Evolutionary conservation across 2,797 vertebrate species (phyloP), one percentile per base, ranked within the genome.

Genomic region (Amniataba percoides): DNA sequence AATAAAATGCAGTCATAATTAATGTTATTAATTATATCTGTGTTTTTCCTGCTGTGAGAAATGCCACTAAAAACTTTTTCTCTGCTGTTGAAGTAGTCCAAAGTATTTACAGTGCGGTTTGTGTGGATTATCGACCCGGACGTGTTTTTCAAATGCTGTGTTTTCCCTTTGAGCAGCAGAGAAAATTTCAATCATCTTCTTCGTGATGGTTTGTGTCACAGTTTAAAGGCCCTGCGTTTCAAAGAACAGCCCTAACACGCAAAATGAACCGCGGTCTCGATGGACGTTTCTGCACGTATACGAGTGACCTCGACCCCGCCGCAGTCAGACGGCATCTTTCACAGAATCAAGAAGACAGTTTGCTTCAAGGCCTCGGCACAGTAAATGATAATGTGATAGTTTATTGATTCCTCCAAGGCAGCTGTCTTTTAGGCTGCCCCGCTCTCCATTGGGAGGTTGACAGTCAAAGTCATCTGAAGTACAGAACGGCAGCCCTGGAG

Each of bases 381-480:
- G 63, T 78, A 70, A 78, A 79, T 51, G 61, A 77, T 82, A 64
- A 87, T 77, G 49, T 83, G 78, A 82, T 74, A 70, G 58, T 70
- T 87, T 85, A 90, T 87, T 79, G 87, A 91, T 88, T 79, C 45
- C 66, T 86, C 36, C n/a, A 3, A 72, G 70, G 59, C 51, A 52
- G 18, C 64, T 49, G 68, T 71, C 64, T 73, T 56, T 69, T 76
- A 71, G 16, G 46, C 61, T 55, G 19, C 46, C 21, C 2, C 21
- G 0, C 1, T 7, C 52, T 69, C 68, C 53, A 23, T 0, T 0
- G 58, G 73, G 63, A 80, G 76, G 64, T 73, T 46, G 27, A 34
- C 71, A 52, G 74, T 74, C 76, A 88, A 85, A 81, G 84, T 87
- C 83, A 79, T 57, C 70, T 21, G 58, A 73, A 76, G 65, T 21